Percentiles rank a stretch among this genome's conserved stretches.
These are phyloP conservation scores for Teleogryllus oceanicus DNA, from an alignment of 2,888 invertebrate genomes.

Conservation along the genomic window DNA sequence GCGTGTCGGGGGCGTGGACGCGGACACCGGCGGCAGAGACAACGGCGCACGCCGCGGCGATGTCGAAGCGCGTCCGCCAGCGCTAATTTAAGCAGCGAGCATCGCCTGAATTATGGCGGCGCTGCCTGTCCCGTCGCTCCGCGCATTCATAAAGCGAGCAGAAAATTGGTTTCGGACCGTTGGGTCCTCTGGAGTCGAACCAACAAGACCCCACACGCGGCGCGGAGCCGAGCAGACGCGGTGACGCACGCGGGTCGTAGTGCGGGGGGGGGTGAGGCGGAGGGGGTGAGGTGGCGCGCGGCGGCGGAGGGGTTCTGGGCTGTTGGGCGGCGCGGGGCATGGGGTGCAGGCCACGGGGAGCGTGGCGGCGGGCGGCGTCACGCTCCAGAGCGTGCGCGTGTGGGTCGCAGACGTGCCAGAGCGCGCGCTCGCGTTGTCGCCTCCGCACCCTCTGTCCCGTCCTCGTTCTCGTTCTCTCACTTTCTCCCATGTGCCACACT, in stretches of 20 bases:
- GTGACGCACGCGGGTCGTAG: neutral
- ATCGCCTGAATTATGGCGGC: neutral
- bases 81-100: neutral
- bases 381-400: conserved; percentile 18
- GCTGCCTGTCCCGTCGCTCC: neutral
- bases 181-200: conserved; percentile 21
- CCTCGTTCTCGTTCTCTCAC: too few relatives aligned
- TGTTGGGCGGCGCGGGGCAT: neutral
- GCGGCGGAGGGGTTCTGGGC: neutral
- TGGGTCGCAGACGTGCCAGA: neutral
- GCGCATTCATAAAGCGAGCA: neutral
- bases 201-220: conserved; percentile 9
- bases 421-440: neutral
- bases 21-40: neutral
- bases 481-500: too few relatives aligned
- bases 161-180: conserved; percentile 27
- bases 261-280: neutral
- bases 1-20: too few relatives aligned
- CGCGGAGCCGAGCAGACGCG: neutral
- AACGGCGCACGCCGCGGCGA: neutral
- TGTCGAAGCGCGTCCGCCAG: neutral
- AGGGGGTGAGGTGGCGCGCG: neutral
- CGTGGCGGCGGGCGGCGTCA: neutral
- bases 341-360: neutral
- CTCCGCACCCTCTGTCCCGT: neutral